Evolutionary conservation across 2,113 vertebrate species (phyloP).

Genomic region (Chaetodon trifascialis): DNA sequence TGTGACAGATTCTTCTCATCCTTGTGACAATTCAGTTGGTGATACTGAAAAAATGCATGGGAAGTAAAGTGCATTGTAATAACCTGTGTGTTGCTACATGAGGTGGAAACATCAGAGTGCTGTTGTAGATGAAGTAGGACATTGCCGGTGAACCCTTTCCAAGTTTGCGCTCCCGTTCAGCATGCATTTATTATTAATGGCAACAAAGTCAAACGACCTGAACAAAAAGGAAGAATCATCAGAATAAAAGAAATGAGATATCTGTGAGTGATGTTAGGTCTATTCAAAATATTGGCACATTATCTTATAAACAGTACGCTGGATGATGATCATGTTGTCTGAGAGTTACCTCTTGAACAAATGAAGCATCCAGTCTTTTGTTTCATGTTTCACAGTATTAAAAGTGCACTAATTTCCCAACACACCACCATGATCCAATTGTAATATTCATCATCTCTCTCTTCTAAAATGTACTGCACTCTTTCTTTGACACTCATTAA

Average conservation of each 20-base stretch:
- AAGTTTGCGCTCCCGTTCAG: slow-evolving; percentile 22
- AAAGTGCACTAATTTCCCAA: slow-evolving; percentile 69
- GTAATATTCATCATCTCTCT: slow-evolving; percentile 23
- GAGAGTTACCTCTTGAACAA: slow-evolving; percentile 60
- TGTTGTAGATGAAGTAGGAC: slow-evolving; percentile 30
- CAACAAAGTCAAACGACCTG: slow-evolving; percentile 48
- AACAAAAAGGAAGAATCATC: slow-evolving; percentile 57
- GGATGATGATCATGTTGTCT: slow-evolving; percentile 61
- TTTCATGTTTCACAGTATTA: slow-evolving; percentile 71
- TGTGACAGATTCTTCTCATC: slow-evolving; percentile 31
- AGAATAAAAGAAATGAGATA: slow-evolving; percentile 44
- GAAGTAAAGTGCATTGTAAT: slow-evolving; percentile 70
- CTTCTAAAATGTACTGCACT: slow-evolving; percentile 20
- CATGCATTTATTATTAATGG: slow-evolving; percentile 60
- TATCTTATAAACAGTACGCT: slow-evolving; percentile 65
- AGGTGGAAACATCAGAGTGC: slow-evolving; percentile 17
- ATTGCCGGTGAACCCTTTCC: slow-evolving; percentile 17
- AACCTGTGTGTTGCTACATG: slow-evolving; percentile 63
- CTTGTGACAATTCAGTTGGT: slow-evolving; percentile 32
- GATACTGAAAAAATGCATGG: slow-evolving; percentile 30
- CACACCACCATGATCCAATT: slow-evolving; percentile 21
- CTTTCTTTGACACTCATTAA: slow-evolving; percentile 12
- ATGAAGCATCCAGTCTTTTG: slow-evolving; percentile 59
- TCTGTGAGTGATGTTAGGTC: slow-evolving; percentile 52
- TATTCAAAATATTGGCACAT: slow-evolving; percentile 82